Percentiles rank a stretch among this genome's conserved stretches.
Conservation (phyloP, 1,140 invertebrate species). For the Drosophila trapezifrons region DNA sequence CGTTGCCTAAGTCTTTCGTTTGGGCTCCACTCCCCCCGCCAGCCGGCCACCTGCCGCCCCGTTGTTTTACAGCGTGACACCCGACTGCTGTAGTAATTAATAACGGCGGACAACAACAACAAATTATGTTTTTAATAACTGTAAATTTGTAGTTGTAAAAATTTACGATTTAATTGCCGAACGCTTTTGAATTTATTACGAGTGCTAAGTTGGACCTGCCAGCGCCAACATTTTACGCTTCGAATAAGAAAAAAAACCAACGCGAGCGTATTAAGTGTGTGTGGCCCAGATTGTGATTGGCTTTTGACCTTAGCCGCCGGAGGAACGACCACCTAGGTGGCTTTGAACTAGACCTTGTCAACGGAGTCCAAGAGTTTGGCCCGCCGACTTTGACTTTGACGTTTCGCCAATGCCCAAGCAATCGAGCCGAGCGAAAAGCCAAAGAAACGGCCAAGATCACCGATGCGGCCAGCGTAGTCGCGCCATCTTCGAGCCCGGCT, state of each 20-base stretch:
- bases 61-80: slow-evolving; percentile 75
- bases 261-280: slow-evolving; percentile 8
- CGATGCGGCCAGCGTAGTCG: slow-evolving; percentile 21
- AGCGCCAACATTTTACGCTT: slow-evolving; percentile 41
- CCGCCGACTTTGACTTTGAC: slow-evolving; percentile 47
- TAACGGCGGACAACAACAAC: slow-evolving; percentile 75
- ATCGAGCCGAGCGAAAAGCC: slow-evolving; percentile 9
- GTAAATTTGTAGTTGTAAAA: slow-evolving; percentile 83
- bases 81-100: slow-evolving; percentile 81
- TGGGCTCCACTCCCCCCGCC: slow-evolving; percentile 28
- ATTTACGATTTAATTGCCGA: slow-evolving; percentile 79
- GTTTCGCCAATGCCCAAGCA: slow-evolving; percentile 41
- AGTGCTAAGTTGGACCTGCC: slow-evolving; percentile 61
- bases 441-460: slow-evolving; percentile 38
- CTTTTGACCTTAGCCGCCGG: slow-evolving; percentile 46
- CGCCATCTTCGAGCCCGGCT: slow-evolving; percentile 19
- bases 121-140: slow-evolving; percentile 83
- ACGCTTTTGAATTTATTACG: slow-evolving; percentile 76
- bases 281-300: slow-evolving; percentile 34
- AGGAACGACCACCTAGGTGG: slow-evolving; percentile 56
- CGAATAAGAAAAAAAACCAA: neutral
- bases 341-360: slow-evolving; percentile 67
- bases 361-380: slow-evolving; percentile 1
- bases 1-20: slow-evolving; percentile 81
- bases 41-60: slow-evolving; percentile 10